Conservation (phyloP, 2,797 vertebrate genomes). For the Oryzias dopingdopingensis region DNA sequence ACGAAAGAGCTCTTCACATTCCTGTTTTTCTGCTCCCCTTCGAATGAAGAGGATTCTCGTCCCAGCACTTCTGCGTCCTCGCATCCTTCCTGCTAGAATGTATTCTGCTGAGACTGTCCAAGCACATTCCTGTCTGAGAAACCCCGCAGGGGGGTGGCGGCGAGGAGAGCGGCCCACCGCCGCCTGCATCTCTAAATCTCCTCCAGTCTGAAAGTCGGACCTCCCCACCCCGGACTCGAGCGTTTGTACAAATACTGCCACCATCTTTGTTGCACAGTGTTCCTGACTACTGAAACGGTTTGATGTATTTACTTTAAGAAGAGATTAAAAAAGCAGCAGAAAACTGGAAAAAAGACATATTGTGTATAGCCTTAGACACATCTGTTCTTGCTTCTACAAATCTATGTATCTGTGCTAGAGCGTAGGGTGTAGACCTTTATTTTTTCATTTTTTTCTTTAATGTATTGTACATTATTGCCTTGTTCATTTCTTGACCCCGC, state of each 20-base stretch:
- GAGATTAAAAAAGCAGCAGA: conserved; percentile 58
- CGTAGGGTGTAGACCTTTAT: conserved; percentile 80
- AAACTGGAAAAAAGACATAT: conserved; percentile 76
- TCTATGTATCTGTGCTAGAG: conserved; percentile 81
- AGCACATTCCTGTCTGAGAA: conserved; percentile 64
- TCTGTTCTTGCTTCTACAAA: conserved; percentile 81
- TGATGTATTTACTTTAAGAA: conserved; percentile 83
- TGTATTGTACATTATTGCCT: conserved; percentile 85
- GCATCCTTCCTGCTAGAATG: conserved; percentile 59
- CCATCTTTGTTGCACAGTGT: conserved; percentile 84
- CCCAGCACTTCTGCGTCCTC: conserved; percentile 30
- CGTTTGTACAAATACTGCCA: conserved; percentile 83
- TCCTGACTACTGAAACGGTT: conserved; percentile 85
- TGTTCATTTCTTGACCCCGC: conserved; percentile 76
- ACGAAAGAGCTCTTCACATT: conserved; percentile 39
- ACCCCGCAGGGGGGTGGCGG: no score
- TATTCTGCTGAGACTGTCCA: conserved; percentile 66
- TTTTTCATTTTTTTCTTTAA: conserved; percentile 72
- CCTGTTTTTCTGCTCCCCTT: conserved; percentile 11
- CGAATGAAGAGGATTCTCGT: conserved; percentile 34
- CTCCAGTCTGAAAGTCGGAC: no score
- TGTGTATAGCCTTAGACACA: conserved; percentile 84
- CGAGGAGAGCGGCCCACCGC: no score
- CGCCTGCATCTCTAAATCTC: no score
- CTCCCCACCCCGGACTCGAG: conserved; percentile 50